Conservation (phyloP, 2,888 invertebrate genomes). For the Oligia strigilis region DNA sequence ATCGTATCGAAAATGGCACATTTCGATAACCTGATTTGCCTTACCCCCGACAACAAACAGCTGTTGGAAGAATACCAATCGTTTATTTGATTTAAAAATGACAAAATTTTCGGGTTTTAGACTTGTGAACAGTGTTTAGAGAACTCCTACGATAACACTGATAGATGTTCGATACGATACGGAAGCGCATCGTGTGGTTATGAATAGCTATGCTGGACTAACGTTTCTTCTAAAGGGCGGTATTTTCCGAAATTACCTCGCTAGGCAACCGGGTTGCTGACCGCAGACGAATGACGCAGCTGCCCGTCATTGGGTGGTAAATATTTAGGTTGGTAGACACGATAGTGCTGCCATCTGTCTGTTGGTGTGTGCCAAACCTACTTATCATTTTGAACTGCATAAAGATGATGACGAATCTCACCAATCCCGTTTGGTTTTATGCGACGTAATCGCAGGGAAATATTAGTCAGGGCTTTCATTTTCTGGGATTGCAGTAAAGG, state of each 20-base stretch:
- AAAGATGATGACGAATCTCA: constrained; percentile 10
- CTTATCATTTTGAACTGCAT: constrained; percentile 17
- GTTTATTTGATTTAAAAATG: no score
- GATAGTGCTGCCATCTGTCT: constrained; percentile 38
- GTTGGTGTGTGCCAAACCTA: constrained; percentile 26
- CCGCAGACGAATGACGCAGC: constrained; percentile 34
- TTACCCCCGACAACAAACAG: no score
- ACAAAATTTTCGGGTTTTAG: no score
- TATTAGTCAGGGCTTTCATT: background rate
- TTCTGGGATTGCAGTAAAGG: background rate
- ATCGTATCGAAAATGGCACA: no score
- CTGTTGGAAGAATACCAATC: no score
- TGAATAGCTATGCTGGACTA: background rate
- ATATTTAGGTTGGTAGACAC: constrained; percentile 47
- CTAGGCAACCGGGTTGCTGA: constrained; percentile 44
- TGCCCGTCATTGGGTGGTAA: constrained; percentile 27
- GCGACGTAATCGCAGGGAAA: background rate
- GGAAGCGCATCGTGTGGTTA: no score
- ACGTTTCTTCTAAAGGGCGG: background rate
- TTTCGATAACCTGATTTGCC: no score
- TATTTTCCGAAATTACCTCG: constrained; percentile 1
- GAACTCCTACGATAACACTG: no score
- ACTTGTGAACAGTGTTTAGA: no score
- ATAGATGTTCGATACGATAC: no score
- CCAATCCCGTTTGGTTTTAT: background rate